Evolutionary conservation across 1,140 invertebrate genomes (phyloP).

Genomic region (Tachypleus tridentatus): DNA sequence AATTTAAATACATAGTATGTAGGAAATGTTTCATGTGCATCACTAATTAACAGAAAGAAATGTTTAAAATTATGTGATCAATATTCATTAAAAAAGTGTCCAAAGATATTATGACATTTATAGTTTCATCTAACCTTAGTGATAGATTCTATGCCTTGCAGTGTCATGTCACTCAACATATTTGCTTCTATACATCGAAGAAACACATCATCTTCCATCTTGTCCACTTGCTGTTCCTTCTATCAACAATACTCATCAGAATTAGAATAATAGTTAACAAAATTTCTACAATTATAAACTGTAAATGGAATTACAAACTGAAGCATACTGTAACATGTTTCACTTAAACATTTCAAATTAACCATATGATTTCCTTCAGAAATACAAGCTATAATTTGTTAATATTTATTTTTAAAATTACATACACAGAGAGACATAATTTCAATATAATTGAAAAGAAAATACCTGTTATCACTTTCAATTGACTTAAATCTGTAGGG

Average conservation of each 20-base stretch:
- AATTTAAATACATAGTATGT: background rate
- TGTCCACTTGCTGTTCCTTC: constrained; percentile 85
- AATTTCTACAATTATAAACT: too few relatives aligned
- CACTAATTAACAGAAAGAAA: too few relatives aligned
- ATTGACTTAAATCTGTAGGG: constrained; percentile 82
- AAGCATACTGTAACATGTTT: too few relatives aligned
- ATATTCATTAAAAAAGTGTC: too few relatives aligned
- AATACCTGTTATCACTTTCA: constrained; percentile 61
- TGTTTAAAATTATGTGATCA: too few relatives aligned
- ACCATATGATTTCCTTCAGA: too few relatives aligned
- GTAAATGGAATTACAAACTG: too few relatives aligned
- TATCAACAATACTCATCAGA: constrained; percentile 17
- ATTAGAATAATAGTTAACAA: constrained; percentile 21
- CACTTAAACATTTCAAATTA: too few relatives aligned
- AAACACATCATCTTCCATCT: constrained; percentile 99
- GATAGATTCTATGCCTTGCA: constrained; percentile 61
- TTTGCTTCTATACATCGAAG: constrained; percentile 95
- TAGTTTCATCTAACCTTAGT: constrained; percentile 32
- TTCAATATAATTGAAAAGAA: too few relatives aligned
- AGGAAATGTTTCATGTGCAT: background rate
- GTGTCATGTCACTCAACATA: constrained; percentile 96
- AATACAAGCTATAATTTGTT: constrained; percentile 38
- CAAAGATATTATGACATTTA: too few relatives aligned
- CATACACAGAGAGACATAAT: background rate
- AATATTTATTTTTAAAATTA: constrained; percentile 64